phyloP scores from a whole-genome alignment of 92 coral and sea anemone genomes.

The Blastomussa wellsi region DNA sequence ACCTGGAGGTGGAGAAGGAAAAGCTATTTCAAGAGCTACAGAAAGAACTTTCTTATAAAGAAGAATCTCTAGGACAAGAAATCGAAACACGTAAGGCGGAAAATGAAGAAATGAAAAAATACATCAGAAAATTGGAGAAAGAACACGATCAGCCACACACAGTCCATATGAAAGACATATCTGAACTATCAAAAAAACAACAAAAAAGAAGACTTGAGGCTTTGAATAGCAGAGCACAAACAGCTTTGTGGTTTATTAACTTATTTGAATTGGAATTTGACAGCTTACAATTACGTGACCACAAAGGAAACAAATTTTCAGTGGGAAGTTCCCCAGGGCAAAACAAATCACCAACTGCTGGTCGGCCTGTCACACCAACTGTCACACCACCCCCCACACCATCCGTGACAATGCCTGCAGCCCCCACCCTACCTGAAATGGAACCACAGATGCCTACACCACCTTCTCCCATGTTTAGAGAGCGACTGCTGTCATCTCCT shows the following conservation, averaged over 20 bases:
- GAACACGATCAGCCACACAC: conserved; percentile 2
- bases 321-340: conserved; percentile 1
- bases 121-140: conserved; percentile 29
- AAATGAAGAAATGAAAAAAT: conserved; percentile 44
- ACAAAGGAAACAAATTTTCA: not conserved
- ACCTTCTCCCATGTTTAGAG: not conserved
- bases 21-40: conserved; percentile 35
- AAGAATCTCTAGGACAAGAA: conserved; percentile 7
- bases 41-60: not conserved
- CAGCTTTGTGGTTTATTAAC: conserved; percentile 42
- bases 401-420: conserved; percentile 8
- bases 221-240: conserved; percentile 23
- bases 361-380: too few relatives aligned
- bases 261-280: conserved; percentile 28
- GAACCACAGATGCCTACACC: conserved; percentile 9
- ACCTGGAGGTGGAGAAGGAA: conserved; percentile 38
- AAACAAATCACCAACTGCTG: too few relatives aligned
- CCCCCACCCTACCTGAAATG: not conserved
- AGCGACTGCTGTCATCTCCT: conserved; percentile 10
- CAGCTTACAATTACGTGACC: too few relatives aligned
- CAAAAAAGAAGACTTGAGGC: conserved; percentile 39
- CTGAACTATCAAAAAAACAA: conserved; percentile 25
- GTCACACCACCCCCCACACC: not conserved
- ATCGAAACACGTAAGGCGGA: conserved; percentile 19
- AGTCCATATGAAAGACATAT: conserved; percentile 21